Conservation (phyloP, 1,140 invertebrate species). For the Ips typographus region DNA sequence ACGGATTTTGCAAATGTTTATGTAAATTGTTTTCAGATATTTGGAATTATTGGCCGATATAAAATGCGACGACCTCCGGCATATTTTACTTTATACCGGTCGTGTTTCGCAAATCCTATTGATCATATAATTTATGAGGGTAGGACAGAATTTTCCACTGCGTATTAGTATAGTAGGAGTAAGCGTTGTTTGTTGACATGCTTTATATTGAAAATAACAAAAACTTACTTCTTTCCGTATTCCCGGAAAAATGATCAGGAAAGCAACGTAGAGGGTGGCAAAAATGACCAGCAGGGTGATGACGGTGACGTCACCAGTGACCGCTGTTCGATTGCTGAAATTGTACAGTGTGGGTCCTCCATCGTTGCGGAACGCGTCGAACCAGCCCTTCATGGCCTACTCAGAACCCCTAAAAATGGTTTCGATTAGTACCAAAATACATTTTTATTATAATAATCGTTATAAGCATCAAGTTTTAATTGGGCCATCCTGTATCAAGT, state of each 20-base stretch:
- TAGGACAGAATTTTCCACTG: neutral
- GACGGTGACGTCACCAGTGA: conserved; percentile 84
- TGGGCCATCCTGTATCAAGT: neutral
- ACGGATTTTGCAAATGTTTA: neutral
- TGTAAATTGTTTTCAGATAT: conserved; percentile 2
- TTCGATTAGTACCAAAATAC: neutral
- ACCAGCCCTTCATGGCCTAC: conserved; percentile 81
- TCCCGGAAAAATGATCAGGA: conserved; percentile 91
- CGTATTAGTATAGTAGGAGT: no score
- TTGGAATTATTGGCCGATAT: neutral
- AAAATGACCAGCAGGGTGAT: conserved; percentile 85
- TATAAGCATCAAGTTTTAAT: neutral
- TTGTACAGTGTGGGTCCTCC: conserved; percentile 91
- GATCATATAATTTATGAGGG: conserved; percentile 13
- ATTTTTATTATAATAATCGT: neutral
- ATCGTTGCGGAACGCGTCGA: conserved; percentile 89
- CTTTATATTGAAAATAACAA: neutral
- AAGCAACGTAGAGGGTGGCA: conserved; percentile 85
- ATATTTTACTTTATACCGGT: neutral
- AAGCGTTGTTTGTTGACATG: no score
- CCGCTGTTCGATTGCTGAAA: conserved; percentile 88
- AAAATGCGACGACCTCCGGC: neutral
- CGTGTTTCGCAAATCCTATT: conserved; percentile 4
- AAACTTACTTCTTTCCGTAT: conserved; percentile 86
- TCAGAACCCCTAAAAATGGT: neutral